phyloP scores from a whole-genome alignment of 2,888 invertebrate species.

The Diaphora mendica region DNA sequence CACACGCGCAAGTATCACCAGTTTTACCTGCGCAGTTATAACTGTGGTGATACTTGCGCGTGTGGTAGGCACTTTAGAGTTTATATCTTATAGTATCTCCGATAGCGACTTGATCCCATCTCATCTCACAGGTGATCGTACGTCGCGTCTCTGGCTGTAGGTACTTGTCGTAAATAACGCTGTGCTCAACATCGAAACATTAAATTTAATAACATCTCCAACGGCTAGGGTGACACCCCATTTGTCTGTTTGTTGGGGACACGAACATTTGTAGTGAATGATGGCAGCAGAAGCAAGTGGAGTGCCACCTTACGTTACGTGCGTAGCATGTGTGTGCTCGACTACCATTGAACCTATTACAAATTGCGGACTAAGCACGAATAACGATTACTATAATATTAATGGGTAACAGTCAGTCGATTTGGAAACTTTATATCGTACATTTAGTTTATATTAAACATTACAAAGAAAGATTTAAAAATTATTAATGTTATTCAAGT shows the following conservation, averaged over 20 bases:
- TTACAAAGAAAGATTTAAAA: constrained; percentile 40
- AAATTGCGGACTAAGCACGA: constrained; percentile 48
- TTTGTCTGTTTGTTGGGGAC: not conserved
- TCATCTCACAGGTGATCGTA: constrained; percentile 38
- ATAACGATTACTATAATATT: constrained; percentile 48
- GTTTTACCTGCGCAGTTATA: no score
- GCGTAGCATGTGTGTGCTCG: constrained; percentile 34
- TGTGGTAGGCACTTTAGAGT: no score
- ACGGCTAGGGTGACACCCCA: not conserved
- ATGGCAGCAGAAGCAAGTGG: not conserved
- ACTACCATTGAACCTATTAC: constrained; percentile 33
- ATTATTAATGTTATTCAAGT: constrained; percentile 23
- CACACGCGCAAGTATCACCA: no score
- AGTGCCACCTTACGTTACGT: constrained; percentile 6
- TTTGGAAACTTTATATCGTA: constrained; percentile 49
- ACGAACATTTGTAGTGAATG: not conserved
- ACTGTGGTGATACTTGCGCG: no score
- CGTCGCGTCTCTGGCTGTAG: constrained; percentile 33
- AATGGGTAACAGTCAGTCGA: constrained; percentile 57
- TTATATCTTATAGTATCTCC: constrained; percentile 49
- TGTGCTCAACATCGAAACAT: constrained; percentile 62
- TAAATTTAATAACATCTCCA: constrained; percentile 46
- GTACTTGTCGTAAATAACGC: constrained; percentile 24
- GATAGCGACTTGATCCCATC: constrained; percentile 60
- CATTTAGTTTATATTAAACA: constrained; percentile 44